Evolutionary conservation across 2,888 invertebrate genomes (phyloP), one percentile per base, ranked within the genome.

Genomic region (Pocota personata): DNA sequence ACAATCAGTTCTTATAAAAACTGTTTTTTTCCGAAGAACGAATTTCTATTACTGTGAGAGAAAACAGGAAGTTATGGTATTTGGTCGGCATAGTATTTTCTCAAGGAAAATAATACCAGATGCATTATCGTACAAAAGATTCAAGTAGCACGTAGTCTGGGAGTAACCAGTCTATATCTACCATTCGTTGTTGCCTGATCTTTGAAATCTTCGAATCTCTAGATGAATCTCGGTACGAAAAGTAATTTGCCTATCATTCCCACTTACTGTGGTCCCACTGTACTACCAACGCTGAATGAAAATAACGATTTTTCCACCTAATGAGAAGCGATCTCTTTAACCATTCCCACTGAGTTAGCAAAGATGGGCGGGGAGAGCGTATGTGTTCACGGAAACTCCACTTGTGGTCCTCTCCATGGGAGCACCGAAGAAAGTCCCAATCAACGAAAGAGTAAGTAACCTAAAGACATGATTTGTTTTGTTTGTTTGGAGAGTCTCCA

Each of bases 371-470:
- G 46, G 12, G 30, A 30, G 2, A 35, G 21, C 62, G 43, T 30
- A 52, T 40, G 24, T 60, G 40, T 40, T 12, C 7, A 32, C 40
- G n/a, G 10, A 30, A 57, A 60, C 73, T 40, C 19, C 62, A 52
- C 40, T 60, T 60, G 48, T n/a, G 10, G 16, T 52, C 40, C 35
- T n/a, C 40, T 24, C n/a, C 30, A 27, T 14, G 32, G 32, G 35
- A 50, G 21, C 43, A 40, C 64, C 21, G 10, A 75, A 75, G 64
- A 75, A 75, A 75, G 75, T 75, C 55, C 30, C 64, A 64, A 75
- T 75, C 64, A 75, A 75, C 64, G 64, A 75, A 75, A 75, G 64
- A 64, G 75, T 64, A 75, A 75, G 64, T 64, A 75, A 75, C 75
- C 55, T 55, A 75, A 7, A 75, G 73, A 64, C 73, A 75, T 75